Evolutionary conservation across 1,140 invertebrate species (phyloP).

Genomic region (Leptinotarsa defecta): DNA sequence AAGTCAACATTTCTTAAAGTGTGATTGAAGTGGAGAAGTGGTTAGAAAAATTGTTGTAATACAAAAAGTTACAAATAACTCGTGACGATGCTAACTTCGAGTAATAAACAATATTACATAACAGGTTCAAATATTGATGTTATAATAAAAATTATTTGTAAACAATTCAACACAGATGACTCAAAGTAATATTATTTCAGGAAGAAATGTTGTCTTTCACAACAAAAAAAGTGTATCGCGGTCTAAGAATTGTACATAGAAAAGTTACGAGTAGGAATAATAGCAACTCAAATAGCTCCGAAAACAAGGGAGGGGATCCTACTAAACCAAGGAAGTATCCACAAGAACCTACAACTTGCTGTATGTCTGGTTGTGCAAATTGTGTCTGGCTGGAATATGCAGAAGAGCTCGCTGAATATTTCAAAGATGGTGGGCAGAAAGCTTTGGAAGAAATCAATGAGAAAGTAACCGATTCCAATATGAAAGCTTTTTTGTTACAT

Average conservation of each 20-base stretch:
- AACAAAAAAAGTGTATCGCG: not conserved
- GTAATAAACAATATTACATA: too few relatives aligned
- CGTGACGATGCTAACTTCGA: too few relatives aligned
- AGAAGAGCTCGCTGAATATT: slow-evolving; percentile 73
- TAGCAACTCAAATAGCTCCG: not conserved
- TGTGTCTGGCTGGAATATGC: slow-evolving; percentile 96
- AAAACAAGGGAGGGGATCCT: not conserved
- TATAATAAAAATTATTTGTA: too few relatives aligned
- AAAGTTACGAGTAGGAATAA: not conserved
- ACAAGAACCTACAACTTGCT: slow-evolving; percentile 80
- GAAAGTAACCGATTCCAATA: slow-evolving; percentile 78
- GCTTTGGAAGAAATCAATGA: slow-evolving; percentile 76
- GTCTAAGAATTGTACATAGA: not conserved
- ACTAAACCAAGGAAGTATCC: slow-evolving; percentile 49
- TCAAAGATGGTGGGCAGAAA: slow-evolving; percentile 69
- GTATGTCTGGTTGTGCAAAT: slow-evolving; percentile 91
- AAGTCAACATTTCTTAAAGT: too few relatives aligned
- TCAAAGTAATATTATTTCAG: not conserved
- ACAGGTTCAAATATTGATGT: too few relatives aligned
- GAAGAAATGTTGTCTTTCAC: not conserved
- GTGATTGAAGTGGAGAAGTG: too few relatives aligned
- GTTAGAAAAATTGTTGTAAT: too few relatives aligned
- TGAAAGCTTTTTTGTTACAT: slow-evolving; percentile 77
- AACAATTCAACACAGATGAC: too few relatives aligned
- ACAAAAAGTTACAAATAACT: too few relatives aligned